Base-by-base conservation (phyloP, 2,113 vertebrate species). In the Pluvialis apricaria region DNA sequence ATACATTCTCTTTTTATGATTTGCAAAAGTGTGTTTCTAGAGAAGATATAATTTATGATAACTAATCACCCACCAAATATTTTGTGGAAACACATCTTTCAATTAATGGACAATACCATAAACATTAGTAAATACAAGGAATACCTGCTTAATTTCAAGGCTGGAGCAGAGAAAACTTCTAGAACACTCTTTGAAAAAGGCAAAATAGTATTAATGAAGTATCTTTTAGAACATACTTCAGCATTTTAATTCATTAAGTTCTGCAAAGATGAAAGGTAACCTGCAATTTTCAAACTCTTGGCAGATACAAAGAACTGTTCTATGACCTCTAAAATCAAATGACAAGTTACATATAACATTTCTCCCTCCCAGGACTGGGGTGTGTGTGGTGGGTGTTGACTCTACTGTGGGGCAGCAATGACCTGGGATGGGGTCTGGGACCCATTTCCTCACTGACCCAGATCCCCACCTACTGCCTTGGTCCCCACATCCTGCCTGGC, bases 361-460 rank as follows among this genome's bases (percentile, higher is more conserved):
- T 61, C 15, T 13, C 6, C 3, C 3, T 28, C 11, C 5, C 0
- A 0, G 29, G 10, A 0, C 5, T 57, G 34, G 4, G 11, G 8
- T 42, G 1, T 0, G 3, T 4, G 10, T 55, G 12, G 1, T 65
- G 11, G 10, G 7, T 19, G 3, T 4, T 34, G 49, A 10, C 20
- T 70, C 26, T 71, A 14, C 32, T 31, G 6, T 0, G 0, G 4
- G 11, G 10, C 16, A 8, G 10, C 4, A 0, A 12, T 49, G n/a
- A 78, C 5, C 6, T 45, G 31, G 20, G 15, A 12, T 0, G 1
- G 54, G 8, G 8, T 29, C 34, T 92, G 38, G 40, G 4, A 45
- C 9, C 17, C n/a, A 34, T 25, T 11, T 64, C 7, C 24, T 31
- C 2, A 0, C 2, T 40, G 3, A 60, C 2, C 2, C 14, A 69